phyloP scores from a whole-genome alignment of 2,797 vertebrate genomes.

The Centroberyx gerrardi region DNA sequence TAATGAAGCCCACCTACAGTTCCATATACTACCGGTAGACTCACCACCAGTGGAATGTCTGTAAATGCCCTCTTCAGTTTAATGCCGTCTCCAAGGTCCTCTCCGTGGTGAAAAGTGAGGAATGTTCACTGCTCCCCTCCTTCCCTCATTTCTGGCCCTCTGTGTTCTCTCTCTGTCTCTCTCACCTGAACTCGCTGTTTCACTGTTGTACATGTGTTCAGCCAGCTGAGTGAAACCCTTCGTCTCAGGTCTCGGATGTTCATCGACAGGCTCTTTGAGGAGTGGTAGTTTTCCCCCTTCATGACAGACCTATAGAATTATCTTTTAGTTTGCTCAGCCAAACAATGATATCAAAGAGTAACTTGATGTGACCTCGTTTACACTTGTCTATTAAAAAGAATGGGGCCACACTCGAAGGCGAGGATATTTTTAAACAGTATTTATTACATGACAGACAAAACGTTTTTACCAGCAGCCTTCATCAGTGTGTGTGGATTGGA shows the following conservation, averaged over 20 bases:
- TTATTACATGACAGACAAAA: too few species aligned
- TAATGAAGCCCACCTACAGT: constrained; percentile 30
- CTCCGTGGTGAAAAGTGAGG: constrained; percentile 18
- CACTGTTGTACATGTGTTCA: constrained; percentile 9
- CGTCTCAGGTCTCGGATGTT: constrained; percentile 18
- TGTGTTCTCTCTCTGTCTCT: background rate
- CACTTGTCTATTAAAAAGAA: too few species aligned
- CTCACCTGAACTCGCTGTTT: background rate
- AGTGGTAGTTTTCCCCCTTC: background rate
- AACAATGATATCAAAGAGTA: too few species aligned
- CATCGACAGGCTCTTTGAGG: background rate
- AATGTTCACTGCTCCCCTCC: constrained; percentile 9
- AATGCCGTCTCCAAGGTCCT: background rate
- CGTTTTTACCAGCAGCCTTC: too few species aligned
- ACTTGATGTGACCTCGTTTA: too few species aligned
- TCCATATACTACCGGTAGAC: background rate
- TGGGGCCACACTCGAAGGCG: too few species aligned
- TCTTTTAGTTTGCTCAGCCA: too few species aligned
- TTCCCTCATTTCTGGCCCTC: background rate
- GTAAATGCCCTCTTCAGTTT: constrained; percentile 22
- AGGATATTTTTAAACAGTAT: too few species aligned
- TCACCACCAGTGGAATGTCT: background rate
- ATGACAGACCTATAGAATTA: too few species aligned
- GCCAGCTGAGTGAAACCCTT: constrained; percentile 2
- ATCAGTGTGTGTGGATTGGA: too few species aligned